These are phyloP conservation scores for Venturia canescens DNA, from an alignment of 1,140 invertebrate species.

Conservation along the genomic window DNA sequence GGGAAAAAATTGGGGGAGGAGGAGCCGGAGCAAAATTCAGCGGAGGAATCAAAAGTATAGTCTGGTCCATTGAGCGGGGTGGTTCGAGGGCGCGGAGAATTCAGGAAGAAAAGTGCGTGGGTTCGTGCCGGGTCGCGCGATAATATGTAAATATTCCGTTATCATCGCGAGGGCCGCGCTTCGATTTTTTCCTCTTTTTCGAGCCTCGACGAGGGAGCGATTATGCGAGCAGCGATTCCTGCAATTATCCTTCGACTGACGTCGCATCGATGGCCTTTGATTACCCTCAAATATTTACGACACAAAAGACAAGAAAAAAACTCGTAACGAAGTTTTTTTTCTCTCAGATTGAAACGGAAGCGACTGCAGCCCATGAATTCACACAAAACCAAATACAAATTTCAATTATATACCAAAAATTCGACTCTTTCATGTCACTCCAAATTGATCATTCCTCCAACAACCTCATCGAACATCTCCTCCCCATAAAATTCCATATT, in stretches of 20 bases:
- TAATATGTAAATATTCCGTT: constrained; percentile 77
- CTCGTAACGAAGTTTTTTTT: background rate
- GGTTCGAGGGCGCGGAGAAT: background rate
- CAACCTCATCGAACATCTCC: too few relatives aligned
- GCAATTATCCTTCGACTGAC: constrained; percentile 74
- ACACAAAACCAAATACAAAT: too few relatives aligned
- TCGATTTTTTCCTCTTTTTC: background rate
- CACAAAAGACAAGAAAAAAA: constrained; percentile 7
- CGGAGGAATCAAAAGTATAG: background rate
- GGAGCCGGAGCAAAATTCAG: constrained; percentile 19
- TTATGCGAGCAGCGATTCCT: constrained; percentile 74
- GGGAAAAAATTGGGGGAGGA: background rate
- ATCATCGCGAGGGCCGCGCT: constrained; percentile 59
- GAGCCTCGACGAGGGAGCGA: constrained; percentile 58
- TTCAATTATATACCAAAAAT: too few relatives aligned
- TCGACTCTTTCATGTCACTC: too few relatives aligned
- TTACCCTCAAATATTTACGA: constrained; percentile 71
- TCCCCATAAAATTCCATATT: too few relatives aligned
- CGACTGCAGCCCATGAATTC: constrained; percentile 34
- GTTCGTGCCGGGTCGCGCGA: constrained; percentile 56
- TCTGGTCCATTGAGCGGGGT: background rate
- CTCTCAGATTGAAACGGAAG: background rate
- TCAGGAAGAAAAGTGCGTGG: constrained; percentile 38
- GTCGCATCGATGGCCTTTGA: constrained; percentile 76
- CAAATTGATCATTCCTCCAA: too few relatives aligned